Percentiles rank a stretch among this genome's conserved stretches.
Conservation (phyloP, 2,888 invertebrate genomes). For the Ephialtes manifestator region DNA sequence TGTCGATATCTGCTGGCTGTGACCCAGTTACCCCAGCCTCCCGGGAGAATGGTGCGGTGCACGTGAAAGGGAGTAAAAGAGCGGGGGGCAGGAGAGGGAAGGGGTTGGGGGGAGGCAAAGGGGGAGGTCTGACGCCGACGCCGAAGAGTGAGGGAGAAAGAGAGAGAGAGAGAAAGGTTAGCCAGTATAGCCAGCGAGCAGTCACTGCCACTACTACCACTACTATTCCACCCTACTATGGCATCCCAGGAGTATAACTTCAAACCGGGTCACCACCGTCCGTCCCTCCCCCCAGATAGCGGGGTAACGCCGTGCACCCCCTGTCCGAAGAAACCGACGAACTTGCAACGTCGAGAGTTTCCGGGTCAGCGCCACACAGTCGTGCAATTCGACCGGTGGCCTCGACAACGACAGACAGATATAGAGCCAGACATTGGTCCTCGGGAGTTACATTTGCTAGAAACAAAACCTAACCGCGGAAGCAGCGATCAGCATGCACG, state of each 20-base stretch:
- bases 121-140: constrained; percentile 4
- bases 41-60: constrained; percentile 76
- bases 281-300: constrained; percentile 6
- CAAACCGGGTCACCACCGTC: constrained; percentile 63
- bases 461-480: constrained; percentile 10
- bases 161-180: background rate
- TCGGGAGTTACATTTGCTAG: background rate
- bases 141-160: background rate
- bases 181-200: constrained; percentile 1
- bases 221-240: constrained; percentile 22
- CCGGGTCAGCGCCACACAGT: constrained; percentile 39
- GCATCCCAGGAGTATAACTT: constrained; percentile 40
- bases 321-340: constrained; percentile 35
- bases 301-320: constrained; percentile 7
- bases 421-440: background rate
- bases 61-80: constrained; percentile 44
- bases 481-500: constrained; percentile 34
- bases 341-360: constrained; percentile 39
- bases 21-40: constrained; percentile 79
- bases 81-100: background rate
- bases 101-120: background rate
- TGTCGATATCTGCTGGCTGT: constrained; percentile 78
- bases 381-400: constrained; percentile 14
- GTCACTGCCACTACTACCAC: constrained; percentile 33
- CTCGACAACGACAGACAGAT: constrained; percentile 18